Evolutionary conservation across 2,888 invertebrate genomes (phyloP), one percentile per base, ranked within the genome.

Genomic region (Limulus polyphemus): DNA sequence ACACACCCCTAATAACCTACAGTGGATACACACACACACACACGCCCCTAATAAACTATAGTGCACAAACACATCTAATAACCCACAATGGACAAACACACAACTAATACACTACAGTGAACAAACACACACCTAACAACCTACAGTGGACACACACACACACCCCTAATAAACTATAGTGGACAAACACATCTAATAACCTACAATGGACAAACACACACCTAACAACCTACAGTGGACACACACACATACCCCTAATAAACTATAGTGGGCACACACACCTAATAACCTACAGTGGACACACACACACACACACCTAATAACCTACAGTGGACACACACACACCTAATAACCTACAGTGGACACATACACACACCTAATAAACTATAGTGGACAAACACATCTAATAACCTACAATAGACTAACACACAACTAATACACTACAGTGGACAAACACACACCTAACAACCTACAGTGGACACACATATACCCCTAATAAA

Each of bases 211-310:
- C n/a, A n/a, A n/a, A n/a, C n/a, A n/a, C n/a, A n/a, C n/a, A 60
- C 52, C 49, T 46, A 14, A 52, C 56, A 56, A 54, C 14, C 10
- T 10, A 46, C 16, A 47, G n/a, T 11, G 3, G 49, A 55, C 11
- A 49, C 11, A 12, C 11, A 49, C 11, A 12, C n/a, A n/a, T n/a
- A n/a, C 46, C 54, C 49, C 11, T 49, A 11, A 12, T 11, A 49
- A 49, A 49, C n/a, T n/a, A n/a, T n/a, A n/a, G n/a, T n/a, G n/a
- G n/a, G 13, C 49, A 11, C 49, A 11, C 11, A 49, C 11, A 12
- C 49, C 12, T 11, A 49, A 65, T 65, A 62, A 62, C 61, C 75
- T 75, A 55, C 56, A 67, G 62, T 61, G 57, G 12, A 64, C 55
- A 61, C 32, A 57, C 14, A 60, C 52, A 14, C 49, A 56, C 46